Percentiles rank a stretch among this genome's conserved stretches.
Conservation (phyloP, 2,797 vertebrate species). For the Ceyx erithaca region DNA sequence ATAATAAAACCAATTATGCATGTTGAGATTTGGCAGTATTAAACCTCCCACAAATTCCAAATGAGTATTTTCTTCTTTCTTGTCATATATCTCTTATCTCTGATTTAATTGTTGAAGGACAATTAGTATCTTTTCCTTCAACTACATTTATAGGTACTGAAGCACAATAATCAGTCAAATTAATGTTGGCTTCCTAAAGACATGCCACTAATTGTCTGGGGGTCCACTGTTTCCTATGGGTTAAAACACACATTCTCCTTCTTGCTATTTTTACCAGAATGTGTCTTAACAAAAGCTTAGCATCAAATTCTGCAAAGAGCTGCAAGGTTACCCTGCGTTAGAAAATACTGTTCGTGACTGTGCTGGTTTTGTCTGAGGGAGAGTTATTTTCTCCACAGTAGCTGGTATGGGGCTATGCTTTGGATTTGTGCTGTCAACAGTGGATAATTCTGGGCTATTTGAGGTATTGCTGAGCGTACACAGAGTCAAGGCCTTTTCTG, state of each 20-base stretch:
- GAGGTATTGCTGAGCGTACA: background rate
- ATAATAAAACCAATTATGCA: background rate
- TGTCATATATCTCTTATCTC: background rate
- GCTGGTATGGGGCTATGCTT: background rate
- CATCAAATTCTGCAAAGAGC: conserved; percentile 21
- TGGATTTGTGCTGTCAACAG: background rate
- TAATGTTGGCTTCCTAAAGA: conserved; percentile 33
- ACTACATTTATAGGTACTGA: conserved; percentile 9
- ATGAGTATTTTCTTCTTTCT: background rate
- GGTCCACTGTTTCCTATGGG: conserved; percentile 32
- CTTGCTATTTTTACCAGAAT: background rate
- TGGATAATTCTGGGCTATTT: background rate
- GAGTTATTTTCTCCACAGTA: background rate
- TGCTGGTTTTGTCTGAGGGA: background rate
- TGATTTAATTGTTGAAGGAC: background rate
- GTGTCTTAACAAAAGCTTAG: conserved; percentile 41
- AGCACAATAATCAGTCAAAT: conserved; percentile 58
- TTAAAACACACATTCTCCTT: conserved; percentile 12
- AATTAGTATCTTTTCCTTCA: background rate
- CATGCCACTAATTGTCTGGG: conserved; percentile 55
- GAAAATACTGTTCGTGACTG: background rate
- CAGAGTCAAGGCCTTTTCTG: background rate
- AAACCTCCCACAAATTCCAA: background rate
- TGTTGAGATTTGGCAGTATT: background rate
- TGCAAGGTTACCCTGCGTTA: background rate